Conservation (phyloP, 1,140 invertebrate species). For the Eurosta solidaginis region DNA sequence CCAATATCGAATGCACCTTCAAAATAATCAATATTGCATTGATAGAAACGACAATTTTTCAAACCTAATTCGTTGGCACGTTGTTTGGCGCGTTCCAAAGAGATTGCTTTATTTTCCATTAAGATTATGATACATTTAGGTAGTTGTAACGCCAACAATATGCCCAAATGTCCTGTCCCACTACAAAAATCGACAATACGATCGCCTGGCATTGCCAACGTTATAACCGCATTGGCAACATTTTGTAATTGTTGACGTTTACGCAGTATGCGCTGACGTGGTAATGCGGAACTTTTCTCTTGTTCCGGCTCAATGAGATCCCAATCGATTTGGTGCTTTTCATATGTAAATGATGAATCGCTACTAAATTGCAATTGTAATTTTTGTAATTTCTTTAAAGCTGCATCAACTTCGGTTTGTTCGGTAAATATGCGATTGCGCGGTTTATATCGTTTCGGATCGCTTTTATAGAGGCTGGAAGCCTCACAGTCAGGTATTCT, state of each 20-base stretch:
- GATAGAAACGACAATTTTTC: slow-evolving; percentile 79
- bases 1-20: slow-evolving; percentile 80
- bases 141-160: slow-evolving; percentile 79
- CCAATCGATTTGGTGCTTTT: slow-evolving; percentile 49
- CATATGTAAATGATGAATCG: slow-evolving; percentile 41
- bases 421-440: slow-evolving; percentile 74
- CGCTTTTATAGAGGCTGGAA: slow-evolving; percentile 74
- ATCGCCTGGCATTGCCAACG: slow-evolving; percentile 66
- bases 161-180: slow-evolving; percentile 90
- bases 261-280: slow-evolving; percentile 70
- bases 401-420: slow-evolving; percentile 73
- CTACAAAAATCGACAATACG: slow-evolving; percentile 93
- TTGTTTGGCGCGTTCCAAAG: slow-evolving; percentile 73
- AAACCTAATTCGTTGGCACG: slow-evolving; percentile 73
- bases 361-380: slow-evolving; percentile 44
- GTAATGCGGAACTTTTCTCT: slow-evolving; percentile 73
- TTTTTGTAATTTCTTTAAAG: slow-evolving; percentile 61
- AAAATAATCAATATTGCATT: slow-evolving; percentile 87
- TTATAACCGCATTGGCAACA: slow-evolving; percentile 77
- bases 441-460: slow-evolving; percentile 76
- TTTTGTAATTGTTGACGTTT: slow-evolving; percentile 92
- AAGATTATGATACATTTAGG: slow-evolving; percentile 78
- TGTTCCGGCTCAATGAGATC: slow-evolving; percentile 50
- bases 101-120: slow-evolving; percentile 92
- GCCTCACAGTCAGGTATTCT: slow-evolving; percentile 50